Evolutionary conservation across 2,113 vertebrate species (phyloP), one percentile per base, ranked within the genome.

Genomic region (Columba livia): DNA sequence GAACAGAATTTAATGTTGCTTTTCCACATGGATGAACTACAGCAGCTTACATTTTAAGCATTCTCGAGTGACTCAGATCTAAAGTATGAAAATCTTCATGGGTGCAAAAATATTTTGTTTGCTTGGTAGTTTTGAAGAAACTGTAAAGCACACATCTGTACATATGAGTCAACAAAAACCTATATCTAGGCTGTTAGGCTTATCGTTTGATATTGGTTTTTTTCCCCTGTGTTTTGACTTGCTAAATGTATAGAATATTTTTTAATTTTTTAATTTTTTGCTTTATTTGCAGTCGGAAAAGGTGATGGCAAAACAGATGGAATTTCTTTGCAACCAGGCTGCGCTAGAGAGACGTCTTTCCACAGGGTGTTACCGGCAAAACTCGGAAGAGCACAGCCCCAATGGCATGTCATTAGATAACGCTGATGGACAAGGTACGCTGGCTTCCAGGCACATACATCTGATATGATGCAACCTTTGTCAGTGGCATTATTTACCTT

Each of bases 291-390:
- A 99, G 98, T 97, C 99, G 28, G 99, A 99, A 97, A 98, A 99
- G 96, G 98, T 99, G 93, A 97, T 99, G 95, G 98, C 98, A 71
- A 98, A 98, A 96, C 99, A 99, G 98, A 99, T 99, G 98, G 99
- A 99, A 97, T 98, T 99, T 92, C 98, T 99, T 56, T 99, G 99
- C 92, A 98, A 98, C 71, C 98, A 98, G 72, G 98, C 99, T 47
- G 98, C 98, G 6, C 98, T 98, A 87, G 99, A 99, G 97, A 98
- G 99, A 95, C 98, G 98, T 78, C 98, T 99, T 83, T 98, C 98
- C 10, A 88, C 98, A 1, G 98, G 98, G 9, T 98, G 99, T 65
- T 97, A 98, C 72, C 98, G 98, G 90, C 98, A 98, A 88, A 98
- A 98, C 96, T 98, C 97, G 0, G 98, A 99, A 51, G 97, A 98